Percentiles rank a stretch among this genome's conserved stretches.
Conservation (phyloP, 1,140 invertebrate genomes). For the Brachionus rubens region DNA sequence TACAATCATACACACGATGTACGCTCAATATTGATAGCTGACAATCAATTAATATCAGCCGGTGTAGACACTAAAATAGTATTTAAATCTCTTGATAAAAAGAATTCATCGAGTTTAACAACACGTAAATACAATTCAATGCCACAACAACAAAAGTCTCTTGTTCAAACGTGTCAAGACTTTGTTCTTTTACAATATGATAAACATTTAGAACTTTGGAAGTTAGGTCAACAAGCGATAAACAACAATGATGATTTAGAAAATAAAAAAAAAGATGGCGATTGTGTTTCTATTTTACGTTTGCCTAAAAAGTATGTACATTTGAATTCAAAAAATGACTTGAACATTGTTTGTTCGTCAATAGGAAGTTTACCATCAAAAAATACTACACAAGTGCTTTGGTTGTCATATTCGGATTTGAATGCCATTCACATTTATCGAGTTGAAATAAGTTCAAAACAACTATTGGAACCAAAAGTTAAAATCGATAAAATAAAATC, state of each 20-base stretch:
- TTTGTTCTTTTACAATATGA: conserved; percentile 69
- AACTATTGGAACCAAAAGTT: conserved; percentile 20
- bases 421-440: conserved; percentile 38
- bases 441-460: conserved; percentile 21
- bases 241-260: background rate
- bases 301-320: conserved; percentile 68
- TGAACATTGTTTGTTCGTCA: conserved; percentile 66
- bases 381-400: background rate
- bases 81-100: conserved; percentile 39
- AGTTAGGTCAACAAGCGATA: conserved; percentile 61
- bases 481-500: conserved; percentile 28
- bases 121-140: conserved; percentile 44
- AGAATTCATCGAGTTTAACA: background rate
- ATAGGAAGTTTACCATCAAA: background rate
- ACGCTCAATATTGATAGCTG: conserved; percentile 67
- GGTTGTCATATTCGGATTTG: conserved; percentile 38
- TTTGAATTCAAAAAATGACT: conserved; percentile 65
- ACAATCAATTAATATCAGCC: conserved; percentile 49
- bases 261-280: conserved; percentile 49
- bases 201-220: conserved; percentile 67
- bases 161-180: conserved; percentile 64
- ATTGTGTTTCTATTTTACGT: conserved; percentile 60
- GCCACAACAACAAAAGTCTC: conserved; percentile 60
- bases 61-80: conserved; percentile 48
- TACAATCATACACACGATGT: conserved; percentile 80